Conservation (phyloP, 2,113 vertebrate genomes). For the Ornithorhynchus anatinus region DNA sequence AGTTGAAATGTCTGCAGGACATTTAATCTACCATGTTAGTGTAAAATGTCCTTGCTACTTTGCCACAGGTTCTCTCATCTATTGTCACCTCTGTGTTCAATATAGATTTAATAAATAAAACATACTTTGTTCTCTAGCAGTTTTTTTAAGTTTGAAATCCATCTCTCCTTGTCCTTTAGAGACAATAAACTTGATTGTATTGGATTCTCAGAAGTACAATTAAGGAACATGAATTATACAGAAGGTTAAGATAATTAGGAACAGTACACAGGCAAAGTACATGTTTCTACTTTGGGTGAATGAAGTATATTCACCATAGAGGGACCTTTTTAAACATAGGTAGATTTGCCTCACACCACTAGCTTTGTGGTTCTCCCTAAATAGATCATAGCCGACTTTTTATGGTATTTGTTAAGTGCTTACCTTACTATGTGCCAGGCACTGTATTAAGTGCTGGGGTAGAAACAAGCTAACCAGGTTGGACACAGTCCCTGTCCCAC, state of each 20-base stretch:
- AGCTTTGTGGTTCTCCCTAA: too few relatives aligned
- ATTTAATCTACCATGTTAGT: neutral
- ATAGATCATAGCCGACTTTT: too few relatives aligned
- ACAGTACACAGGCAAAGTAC: neutral
- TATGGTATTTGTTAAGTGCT: too few relatives aligned
- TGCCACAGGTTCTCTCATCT: neutral
- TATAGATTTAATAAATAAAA: neutral
- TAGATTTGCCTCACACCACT: too few relatives aligned
- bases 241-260: neutral
- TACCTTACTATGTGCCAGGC: too few relatives aligned
- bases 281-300: too few relatives aligned
- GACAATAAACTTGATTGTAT: neutral
- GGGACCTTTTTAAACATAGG: too few relatives aligned
- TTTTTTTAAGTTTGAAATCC: neutral
- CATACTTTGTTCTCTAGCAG: neutral
- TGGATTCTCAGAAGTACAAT: neutral
- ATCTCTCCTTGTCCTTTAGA: neutral
- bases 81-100: neutral
- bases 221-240: neutral
- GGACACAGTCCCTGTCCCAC: too few relatives aligned
- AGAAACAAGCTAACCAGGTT: too few relatives aligned
- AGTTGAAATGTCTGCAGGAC: neutral
- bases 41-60: neutral
- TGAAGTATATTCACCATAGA: too few relatives aligned
- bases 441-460: too few relatives aligned